These are phyloP conservation scores for Saccopteryx leptura DNA, from an alignment of 2,113 vertebrate genomes.

Conservation along the genomic window DNA sequence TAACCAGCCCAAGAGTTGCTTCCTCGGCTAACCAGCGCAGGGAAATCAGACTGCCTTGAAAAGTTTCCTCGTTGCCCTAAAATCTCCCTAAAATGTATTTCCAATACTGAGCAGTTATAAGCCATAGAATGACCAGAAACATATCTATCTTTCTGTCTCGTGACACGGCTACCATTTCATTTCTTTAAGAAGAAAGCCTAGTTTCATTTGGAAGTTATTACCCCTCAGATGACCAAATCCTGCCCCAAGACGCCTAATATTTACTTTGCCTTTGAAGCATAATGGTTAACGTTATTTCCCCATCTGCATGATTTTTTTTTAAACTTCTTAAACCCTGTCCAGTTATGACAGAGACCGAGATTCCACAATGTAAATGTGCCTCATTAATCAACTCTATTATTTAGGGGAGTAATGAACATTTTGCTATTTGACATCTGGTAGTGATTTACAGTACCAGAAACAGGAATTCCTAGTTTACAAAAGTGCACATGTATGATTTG, in stretches of 20 bases:
- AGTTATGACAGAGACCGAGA: slow-evolving; percentile 82
- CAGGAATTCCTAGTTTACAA: slow-evolving; percentile 82
- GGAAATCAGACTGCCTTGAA: slow-evolving; percentile 2
- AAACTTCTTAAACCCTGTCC: slow-evolving; percentile 78
- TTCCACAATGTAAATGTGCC: slow-evolving; percentile 78
- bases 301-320: slow-evolving; percentile 81
- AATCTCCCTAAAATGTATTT: neutral
- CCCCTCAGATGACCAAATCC: slow-evolving; percentile 78
- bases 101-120: neutral
- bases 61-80: neutral
- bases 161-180: slow-evolving; percentile 78
- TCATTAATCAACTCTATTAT: slow-evolving; percentile 86
- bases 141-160: slow-evolving; percentile 76
- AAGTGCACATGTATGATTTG: slow-evolving; percentile 81
- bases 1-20: neutral
- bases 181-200: slow-evolving; percentile 82
- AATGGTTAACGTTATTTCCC: slow-evolving; percentile 80
- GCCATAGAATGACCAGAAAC: slow-evolving; percentile 59
- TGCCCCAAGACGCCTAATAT: slow-evolving; percentile 79
- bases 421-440: slow-evolving; percentile 87
- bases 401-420: slow-evolving; percentile 81
- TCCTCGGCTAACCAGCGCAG: neutral
- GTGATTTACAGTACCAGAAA: slow-evolving; percentile 84
- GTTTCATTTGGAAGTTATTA: slow-evolving; percentile 83
- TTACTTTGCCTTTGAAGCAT: slow-evolving; percentile 85